Base-by-base conservation (phyloP, 2,113 vertebrate genomes). In the Spea multiplicata region DNA sequence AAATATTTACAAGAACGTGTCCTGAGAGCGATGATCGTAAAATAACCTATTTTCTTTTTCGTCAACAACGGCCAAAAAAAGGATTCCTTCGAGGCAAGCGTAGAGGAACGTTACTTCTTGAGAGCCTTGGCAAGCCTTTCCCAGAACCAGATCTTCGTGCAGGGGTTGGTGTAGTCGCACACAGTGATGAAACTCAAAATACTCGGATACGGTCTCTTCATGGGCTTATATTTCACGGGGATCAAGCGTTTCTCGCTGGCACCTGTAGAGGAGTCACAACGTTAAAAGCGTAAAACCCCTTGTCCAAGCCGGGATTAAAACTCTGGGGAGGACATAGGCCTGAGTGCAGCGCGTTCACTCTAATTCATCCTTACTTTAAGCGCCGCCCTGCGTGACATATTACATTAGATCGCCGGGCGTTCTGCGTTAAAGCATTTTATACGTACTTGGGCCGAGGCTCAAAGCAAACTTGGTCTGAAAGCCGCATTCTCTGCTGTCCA, bases 401-500 rank as follows among this genome's bases (percentile, higher is more conserved):
- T 2, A 30, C 2, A 30, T 30, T 30, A 30, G 30, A 30, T 30
- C 30, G 30, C 30, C 30, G 30, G 30, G 30, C 30, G 30, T 30
- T 30, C 30, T 30, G 30, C 2, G 30, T 30, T 30, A 30, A 30
- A 30, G 30, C 30, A 30, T 30, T 30, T 30, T 62, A 46, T 12
- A 7, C 83, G 92, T 89, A 98, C 97, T 96, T 82, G 97, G 97
- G 77, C 91, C 93, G 78, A 99, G 95, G 81, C 97, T 98, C 81
- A 99, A 96, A 3, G 96, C 96, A 86, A 99, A 99, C 89, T 99
- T 99, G 69, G 97, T 99, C 91, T 99, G 97, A 88, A 99, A 99
- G 84, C 97, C 97, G 83, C 97, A 99, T 45, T 94, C 96, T 2
- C 95, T 91, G 0, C 97, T 99, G 52, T 96, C 87, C 50, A 99